Conservation (phyloP, 2,113 vertebrate species). For the Steatornis caripensis region DNA sequence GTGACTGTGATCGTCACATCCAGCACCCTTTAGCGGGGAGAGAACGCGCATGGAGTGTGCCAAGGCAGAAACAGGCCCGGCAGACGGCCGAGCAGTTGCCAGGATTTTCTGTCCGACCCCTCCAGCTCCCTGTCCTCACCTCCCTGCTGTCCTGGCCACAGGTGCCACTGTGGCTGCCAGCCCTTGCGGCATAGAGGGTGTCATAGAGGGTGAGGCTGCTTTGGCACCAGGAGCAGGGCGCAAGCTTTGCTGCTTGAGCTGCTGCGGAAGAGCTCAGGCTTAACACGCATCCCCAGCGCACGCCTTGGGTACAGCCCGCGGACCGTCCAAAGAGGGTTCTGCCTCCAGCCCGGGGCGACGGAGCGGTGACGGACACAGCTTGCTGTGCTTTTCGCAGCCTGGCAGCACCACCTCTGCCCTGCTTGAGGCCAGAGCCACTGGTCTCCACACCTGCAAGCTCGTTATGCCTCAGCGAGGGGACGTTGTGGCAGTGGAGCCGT, state of each 20-base stretch:
- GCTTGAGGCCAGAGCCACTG: not conserved
- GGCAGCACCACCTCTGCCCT: not conserved
- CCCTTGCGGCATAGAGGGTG: too few relatives aligned
- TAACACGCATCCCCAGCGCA: not conserved
- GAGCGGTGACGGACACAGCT: rapidly evolving
- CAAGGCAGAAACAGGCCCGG: not conserved
- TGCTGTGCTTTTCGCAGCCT: not conserved
- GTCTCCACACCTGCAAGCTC: not conserved
- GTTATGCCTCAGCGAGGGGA: not conserved
- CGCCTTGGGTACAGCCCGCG: rapidly evolving
- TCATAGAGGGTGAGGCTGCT: not conserved
- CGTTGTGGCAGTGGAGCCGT: rapidly evolving
- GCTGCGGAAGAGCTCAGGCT: not conserved
- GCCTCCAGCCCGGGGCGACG: not conserved
- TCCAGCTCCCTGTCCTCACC: too few relatives aligned
- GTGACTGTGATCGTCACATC: too few relatives aligned
- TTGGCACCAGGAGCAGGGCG: not conserved
- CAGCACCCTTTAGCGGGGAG: not conserved
- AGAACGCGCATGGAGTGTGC: rapidly evolving
- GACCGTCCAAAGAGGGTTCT: not conserved
- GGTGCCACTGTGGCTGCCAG: not conserved
- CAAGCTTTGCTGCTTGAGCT: not conserved
- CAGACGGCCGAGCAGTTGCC: too few relatives aligned
- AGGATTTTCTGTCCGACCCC: not conserved
- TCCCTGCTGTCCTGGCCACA: not conserved